These are phyloP conservation scores for Hydra vulgaris DNA, from an alignment of 30 jellyfish, hydroid and myxozoan species.

Conservation along the genomic window DNA sequence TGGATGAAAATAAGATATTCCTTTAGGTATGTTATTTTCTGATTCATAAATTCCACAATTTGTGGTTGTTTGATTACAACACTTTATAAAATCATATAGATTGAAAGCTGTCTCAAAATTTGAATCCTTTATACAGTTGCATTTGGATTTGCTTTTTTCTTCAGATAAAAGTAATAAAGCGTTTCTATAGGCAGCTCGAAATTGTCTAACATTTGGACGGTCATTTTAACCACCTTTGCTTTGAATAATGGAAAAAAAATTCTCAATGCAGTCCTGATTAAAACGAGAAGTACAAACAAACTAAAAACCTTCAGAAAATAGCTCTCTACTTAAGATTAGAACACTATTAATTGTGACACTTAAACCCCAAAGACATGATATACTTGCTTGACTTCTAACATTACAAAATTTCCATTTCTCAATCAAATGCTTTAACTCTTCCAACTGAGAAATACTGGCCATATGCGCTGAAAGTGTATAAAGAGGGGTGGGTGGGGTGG, in stretches of 20 bases:
- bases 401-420: neutral
- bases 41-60: neutral
- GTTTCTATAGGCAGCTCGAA: neutral
- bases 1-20: neutral
- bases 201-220: neutral
- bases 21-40: neutral
- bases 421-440: neutral
- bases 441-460: neutral
- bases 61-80: neutral
- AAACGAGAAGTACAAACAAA: neutral
- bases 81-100: neutral
- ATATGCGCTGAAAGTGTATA: too few relatives aligned
- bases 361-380: neutral
- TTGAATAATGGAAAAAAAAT: neutral
- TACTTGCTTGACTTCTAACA: neutral
- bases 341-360: neutral
- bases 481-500: too few relatives aligned
- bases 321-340: neutral
- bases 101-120: neutral
- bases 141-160: neutral
- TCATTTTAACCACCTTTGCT: neutral
- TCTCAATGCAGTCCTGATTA: neutral
- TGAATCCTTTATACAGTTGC: neutral
- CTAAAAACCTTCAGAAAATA: neutral
- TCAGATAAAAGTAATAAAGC: neutral